Percentiles rank a stretch among this genome's conserved stretches.
Evolutionary conservation across 2,797 vertebrate species (phyloP).

Genomic region (Moxostoma hubbsi): DNA sequence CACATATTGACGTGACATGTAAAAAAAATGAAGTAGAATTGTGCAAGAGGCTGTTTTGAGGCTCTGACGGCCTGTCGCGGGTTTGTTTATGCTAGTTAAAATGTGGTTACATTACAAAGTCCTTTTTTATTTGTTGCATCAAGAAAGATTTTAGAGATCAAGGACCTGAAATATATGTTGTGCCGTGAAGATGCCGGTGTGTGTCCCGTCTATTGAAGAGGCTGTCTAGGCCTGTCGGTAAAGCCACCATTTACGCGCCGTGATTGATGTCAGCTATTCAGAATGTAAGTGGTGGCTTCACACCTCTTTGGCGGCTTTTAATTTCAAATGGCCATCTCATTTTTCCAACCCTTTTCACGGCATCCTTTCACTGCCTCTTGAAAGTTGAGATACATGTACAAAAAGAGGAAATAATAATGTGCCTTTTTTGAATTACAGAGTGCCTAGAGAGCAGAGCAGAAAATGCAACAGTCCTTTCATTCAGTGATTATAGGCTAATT

Average conservation of each 20-base stretch:
- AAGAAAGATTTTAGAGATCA: slow-evolving; percentile 81
- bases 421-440: slow-evolving; percentile 86
- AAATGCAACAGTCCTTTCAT: slow-evolving; percentile 85
- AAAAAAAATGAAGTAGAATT: slow-evolving; percentile 37
- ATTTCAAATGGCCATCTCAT: slow-evolving; percentile 85
- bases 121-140: slow-evolving; percentile 71
- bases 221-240: slow-evolving; percentile 62
- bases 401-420: slow-evolving; percentile 81
- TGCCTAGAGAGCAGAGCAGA: slow-evolving; percentile 83
- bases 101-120: slow-evolving; percentile 69
- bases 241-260: slow-evolving; percentile 73
- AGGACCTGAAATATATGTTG: slow-evolving; percentile 69
- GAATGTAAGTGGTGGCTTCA: slow-evolving; percentile 83
- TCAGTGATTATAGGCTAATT: slow-evolving; percentile 82
- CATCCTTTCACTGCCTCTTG: slow-evolving; percentile 77
- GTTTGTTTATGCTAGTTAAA: slow-evolving; percentile 68
- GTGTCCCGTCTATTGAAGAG: slow-evolving; percentile 66
- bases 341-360: slow-evolving; percentile 81
- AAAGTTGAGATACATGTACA: slow-evolving; percentile 82
- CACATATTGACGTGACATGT: slow-evolving; percentile 37
- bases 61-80: slow-evolving; percentile 42
- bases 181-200: slow-evolving; percentile 64
- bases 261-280: slow-evolving; percentile 87
- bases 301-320: slow-evolving; percentile 86
- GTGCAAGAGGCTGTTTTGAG: slow-evolving; percentile 26